Conservation (phyloP, 2,113 vertebrate genomes). For the Pleuronectes platessa region DNA sequence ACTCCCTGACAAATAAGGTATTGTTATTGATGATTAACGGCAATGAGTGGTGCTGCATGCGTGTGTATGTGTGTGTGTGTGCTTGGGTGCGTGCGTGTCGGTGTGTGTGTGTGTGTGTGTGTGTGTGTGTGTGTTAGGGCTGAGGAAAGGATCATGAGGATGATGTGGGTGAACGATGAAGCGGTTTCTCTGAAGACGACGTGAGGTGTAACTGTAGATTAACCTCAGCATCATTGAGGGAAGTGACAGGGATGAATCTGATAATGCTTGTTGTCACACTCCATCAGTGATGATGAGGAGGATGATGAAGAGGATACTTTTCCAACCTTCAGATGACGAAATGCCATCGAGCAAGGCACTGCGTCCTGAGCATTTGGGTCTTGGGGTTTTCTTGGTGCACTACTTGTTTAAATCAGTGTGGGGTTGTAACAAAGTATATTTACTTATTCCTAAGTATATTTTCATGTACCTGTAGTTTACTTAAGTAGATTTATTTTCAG, state of each 20-base stretch:
- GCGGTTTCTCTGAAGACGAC: background rate
- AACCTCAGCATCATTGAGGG: slow-evolving; percentile 6
- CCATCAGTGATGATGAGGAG: background rate
- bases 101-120: slow-evolving; percentile 27
- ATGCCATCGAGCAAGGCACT: background rate
- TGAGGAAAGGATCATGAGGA: slow-evolving; percentile 40
- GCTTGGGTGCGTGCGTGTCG: slow-evolving; percentile 27
- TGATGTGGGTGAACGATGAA: slow-evolving; percentile 34
- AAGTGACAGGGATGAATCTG: slow-evolving; percentile 10
- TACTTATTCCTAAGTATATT: too few species aligned
- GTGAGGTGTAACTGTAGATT: slow-evolving; percentile 25
- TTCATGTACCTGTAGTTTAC: too few species aligned
- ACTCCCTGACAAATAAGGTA: slow-evolving; percentile 76
- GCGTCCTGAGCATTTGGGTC: too few species aligned
- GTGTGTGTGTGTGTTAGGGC: slow-evolving; percentile 19
- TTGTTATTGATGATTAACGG: slow-evolving; percentile 76
- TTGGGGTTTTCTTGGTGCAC: too few species aligned
- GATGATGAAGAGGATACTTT: background rate
- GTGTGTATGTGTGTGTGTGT: slow-evolving; percentile 23
- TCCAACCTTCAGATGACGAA: background rate
- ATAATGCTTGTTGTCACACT: background rate
- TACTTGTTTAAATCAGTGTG: too few species aligned
- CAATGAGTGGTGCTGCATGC: slow-evolving; percentile 41
- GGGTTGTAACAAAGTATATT: too few species aligned
- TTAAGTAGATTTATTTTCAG: too few species aligned